These are phyloP conservation scores for Synaphobranchus kaupii DNA, from an alignment of 2,797 vertebrate species.

Conservation along the genomic window DNA sequence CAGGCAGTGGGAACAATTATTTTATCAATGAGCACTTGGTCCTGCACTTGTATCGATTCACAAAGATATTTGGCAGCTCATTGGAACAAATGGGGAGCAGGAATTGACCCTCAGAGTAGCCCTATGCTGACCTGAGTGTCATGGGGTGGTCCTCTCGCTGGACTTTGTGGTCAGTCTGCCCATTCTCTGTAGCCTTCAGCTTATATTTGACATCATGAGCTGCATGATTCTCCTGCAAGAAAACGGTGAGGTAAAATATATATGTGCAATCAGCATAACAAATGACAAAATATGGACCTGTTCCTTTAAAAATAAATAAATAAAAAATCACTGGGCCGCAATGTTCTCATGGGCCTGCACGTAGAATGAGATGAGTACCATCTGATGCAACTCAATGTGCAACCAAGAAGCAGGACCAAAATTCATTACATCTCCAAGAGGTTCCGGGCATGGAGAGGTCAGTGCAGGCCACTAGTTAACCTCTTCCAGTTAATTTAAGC, in stretches of 20 bases:
- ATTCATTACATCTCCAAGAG: too few species aligned
- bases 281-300: too few species aligned
- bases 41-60: not conserved
- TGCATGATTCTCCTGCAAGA: conserved; percentile 85
- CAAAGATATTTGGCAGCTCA: not conserved
- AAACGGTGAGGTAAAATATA: not conserved
- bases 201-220: conserved; percentile 89
- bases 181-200: conserved; percentile 88
- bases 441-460: not conserved
- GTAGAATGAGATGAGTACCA: not conserved
- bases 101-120: not conserved
- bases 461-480: too few species aligned
- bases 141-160: conserved; percentile 74
- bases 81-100: not conserved
- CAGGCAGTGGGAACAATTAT: not conserved
- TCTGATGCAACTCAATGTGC: not conserved
- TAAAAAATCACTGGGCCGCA: not conserved
- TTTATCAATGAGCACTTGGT: not conserved
- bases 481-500: not conserved
- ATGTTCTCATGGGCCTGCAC: not conserved
- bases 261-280: not conserved
- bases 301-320: not conserved
- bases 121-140: conserved; percentile 72
- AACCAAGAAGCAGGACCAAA: not conserved
- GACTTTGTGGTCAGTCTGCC: conserved; percentile 86